These are phyloP conservation scores for Sebastes oblongus DNA, from an alignment of 2,797 vertebrate species.

Conservation along the genomic window DNA sequence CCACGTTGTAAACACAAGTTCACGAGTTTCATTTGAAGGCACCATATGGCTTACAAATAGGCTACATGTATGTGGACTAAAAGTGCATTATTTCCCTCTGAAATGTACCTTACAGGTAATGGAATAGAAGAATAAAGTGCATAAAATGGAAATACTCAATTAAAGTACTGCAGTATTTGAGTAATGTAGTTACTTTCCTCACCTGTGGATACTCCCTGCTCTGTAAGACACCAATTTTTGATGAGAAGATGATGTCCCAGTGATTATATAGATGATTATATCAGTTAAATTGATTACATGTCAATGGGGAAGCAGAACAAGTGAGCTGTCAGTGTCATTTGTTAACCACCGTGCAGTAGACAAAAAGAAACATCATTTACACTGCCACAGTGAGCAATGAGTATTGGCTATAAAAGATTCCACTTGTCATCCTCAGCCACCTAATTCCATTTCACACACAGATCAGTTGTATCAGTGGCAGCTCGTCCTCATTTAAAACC, in stretches of 20 bases:
- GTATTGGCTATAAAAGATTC: constrained; percentile 62
- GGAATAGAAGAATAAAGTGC: not conserved
- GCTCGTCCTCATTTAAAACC: constrained; percentile 66
- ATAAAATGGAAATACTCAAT: not conserved
- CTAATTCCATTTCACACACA: constrained; percentile 68
- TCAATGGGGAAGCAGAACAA: constrained; percentile 43
- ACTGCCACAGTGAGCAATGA: constrained; percentile 62
- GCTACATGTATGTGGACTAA: not conserved
- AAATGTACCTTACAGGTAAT: not conserved
- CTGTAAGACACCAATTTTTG: not conserved
- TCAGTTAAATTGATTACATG: constrained; percentile 46
- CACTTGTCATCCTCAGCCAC: constrained; percentile 67
- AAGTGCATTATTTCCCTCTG: not conserved
- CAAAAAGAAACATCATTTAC: constrained; percentile 50
- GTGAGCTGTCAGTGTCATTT: constrained; percentile 49
- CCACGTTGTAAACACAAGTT: too few species aligned
- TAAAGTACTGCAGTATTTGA: not conserved
- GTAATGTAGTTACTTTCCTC: not conserved
- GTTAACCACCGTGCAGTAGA: constrained; percentile 48
- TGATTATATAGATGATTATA: constrained; percentile 30
- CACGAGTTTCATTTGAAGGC: not conserved
- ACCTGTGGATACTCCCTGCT: not conserved
- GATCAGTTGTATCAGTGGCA: constrained; percentile 64
- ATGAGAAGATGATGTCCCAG: constrained; percentile 15
- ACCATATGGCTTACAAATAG: not conserved